A percentile compares a stretch with the other conserved stretches of the same genome.
Evolutionary conservation across 2,888 invertebrate genomes (phyloP).

Genomic region (Apocheima hispidaria): DNA sequence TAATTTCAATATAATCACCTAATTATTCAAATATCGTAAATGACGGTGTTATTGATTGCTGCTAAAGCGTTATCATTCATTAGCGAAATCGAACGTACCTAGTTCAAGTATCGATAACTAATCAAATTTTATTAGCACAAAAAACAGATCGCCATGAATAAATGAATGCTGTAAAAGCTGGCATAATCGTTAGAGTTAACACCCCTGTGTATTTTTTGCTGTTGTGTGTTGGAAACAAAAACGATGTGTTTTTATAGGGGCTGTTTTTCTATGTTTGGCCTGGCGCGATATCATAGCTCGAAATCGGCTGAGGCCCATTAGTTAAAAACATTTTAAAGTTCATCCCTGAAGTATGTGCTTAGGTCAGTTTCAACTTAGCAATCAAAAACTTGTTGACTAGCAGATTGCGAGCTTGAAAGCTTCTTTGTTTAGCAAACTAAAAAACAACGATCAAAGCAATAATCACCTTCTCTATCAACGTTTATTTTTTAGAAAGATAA

Average conservation of each 20-base stretch:
- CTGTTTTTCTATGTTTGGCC: slow-evolving; percentile 78
- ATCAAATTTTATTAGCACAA: slow-evolving; percentile 31
- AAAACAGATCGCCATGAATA: slow-evolving; percentile 48
- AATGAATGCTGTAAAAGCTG: slow-evolving; percentile 59
- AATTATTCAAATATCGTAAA: background rate
- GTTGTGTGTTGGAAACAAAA: slow-evolving; percentile 67
- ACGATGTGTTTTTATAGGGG: slow-evolving; percentile 71
- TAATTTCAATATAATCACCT: background rate
- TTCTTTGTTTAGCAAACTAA: background rate
- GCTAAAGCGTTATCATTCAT: slow-evolving; percentile 15
- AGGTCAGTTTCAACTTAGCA: too few relatives aligned
- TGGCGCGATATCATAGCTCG: slow-evolving; percentile 59
- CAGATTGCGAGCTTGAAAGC: too few relatives aligned
- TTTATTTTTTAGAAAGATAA: slow-evolving; percentile 9
- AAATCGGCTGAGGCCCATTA: slow-evolving; percentile 59
- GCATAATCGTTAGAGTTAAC: slow-evolving; percentile 70
- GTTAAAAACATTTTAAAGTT: slow-evolving; percentile 39
- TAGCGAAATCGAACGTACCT: slow-evolving; percentile 14
- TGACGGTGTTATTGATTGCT: slow-evolving; percentile 11
- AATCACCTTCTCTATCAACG: slow-evolving; percentile 11
- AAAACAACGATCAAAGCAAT: slow-evolving; percentile 3
- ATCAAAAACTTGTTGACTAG: too few relatives aligned
- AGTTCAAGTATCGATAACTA: slow-evolving; percentile 9
- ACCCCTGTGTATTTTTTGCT: slow-evolving; percentile 68
- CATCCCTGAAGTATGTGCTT: too few relatives aligned